A percentile compares a stretch with the other conserved stretches of the same genome.
These are phyloP conservation scores for Gastrophryne carolinensis DNA, from an alignment of 2,797 vertebrate genomes.

Conservation along the genomic window DNA sequence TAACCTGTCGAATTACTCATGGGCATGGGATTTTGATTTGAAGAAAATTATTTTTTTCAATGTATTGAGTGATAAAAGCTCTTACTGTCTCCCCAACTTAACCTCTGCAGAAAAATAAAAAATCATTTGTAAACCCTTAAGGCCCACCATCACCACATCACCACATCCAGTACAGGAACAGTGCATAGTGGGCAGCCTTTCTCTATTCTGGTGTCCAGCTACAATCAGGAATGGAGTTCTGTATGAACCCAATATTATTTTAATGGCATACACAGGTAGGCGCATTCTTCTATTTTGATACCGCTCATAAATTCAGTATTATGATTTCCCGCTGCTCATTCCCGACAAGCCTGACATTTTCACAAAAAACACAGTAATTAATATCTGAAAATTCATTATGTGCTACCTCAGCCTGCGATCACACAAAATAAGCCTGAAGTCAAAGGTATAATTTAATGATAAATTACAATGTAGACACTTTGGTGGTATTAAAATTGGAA, in stretches of 20 bases:
- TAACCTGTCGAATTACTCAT: no score
- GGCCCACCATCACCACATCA: no score
- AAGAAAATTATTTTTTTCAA: no score
- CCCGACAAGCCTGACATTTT: background rate
- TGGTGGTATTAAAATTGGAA: background rate
- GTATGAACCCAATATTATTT: background rate
- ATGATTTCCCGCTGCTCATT: slow-evolving; percentile 10
- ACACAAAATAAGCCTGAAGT: slow-evolving; percentile 3
- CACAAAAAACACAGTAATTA: slow-evolving; percentile 17
- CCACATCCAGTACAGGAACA: no score
- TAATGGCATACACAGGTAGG: background rate
- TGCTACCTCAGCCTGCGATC: background rate
- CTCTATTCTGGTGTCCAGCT: no score
- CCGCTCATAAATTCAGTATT: background rate
- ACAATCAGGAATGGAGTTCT: background rate
- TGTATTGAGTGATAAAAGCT: no score
- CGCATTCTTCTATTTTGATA: slow-evolving; percentile 1
- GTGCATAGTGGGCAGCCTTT: no score
- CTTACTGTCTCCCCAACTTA: no score
- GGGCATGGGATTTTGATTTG: no score
- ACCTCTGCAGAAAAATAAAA: no score
- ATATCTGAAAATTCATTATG: slow-evolving; percentile 13
- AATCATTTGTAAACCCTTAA: no score
- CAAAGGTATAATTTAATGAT: slow-evolving; percentile 1
- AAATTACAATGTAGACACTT: background rate